A percentile compares a stretch with the other conserved stretches of the same genome.
Conservation (phyloP, 2,888 invertebrate genomes). For the Drosophila falleni region DNA sequence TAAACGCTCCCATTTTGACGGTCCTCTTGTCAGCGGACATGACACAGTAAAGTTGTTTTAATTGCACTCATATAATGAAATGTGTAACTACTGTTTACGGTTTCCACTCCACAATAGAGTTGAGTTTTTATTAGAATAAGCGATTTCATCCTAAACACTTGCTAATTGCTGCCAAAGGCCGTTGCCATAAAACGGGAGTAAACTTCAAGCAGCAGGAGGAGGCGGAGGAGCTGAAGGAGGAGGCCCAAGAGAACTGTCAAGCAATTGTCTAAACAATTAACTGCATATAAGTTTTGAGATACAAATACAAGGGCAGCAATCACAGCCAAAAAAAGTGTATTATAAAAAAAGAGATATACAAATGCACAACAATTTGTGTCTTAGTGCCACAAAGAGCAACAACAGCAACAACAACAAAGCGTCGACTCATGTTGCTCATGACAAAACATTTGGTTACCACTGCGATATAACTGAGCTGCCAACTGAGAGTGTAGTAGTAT, state of each 20-base stretch:
- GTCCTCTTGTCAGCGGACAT: slow-evolving; percentile 59
- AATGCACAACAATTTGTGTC: slow-evolving; percentile 37
- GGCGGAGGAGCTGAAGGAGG: slow-evolving; percentile 4
- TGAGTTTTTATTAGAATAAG: slow-evolving; percentile 50
- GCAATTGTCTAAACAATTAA: slow-evolving; percentile 37
- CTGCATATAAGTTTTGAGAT: slow-evolving; percentile 43
- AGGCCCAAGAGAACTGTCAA: slow-evolving; percentile 38
- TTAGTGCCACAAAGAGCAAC: slow-evolving; percentile 32
- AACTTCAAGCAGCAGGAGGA: background rate
- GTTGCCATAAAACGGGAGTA: slow-evolving; percentile 27
- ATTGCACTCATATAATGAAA: slow-evolving; percentile 64
- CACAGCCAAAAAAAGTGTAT: slow-evolving; percentile 20
- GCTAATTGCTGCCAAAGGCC: slow-evolving; percentile 56
- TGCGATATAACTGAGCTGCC: background rate
- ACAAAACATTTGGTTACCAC: slow-evolving; percentile 29
- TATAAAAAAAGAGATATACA: slow-evolving; percentile 22
- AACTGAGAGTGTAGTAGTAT: slow-evolving; percentile 2
- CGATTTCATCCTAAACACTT: slow-evolving; percentile 55
- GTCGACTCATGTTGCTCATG: slow-evolving; percentile 62
- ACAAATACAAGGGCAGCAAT: slow-evolving; percentile 60
- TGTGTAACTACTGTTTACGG: slow-evolving; percentile 39
- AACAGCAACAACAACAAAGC: slow-evolving; percentile 32
- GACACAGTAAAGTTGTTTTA: slow-evolving; percentile 64
- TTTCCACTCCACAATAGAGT: slow-evolving; percentile 27
- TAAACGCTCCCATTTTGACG: slow-evolving; percentile 55